Evolutionary conservation across 2,888 invertebrate species (phyloP).

Genomic region (Cryptocephalus moraei): DNA sequence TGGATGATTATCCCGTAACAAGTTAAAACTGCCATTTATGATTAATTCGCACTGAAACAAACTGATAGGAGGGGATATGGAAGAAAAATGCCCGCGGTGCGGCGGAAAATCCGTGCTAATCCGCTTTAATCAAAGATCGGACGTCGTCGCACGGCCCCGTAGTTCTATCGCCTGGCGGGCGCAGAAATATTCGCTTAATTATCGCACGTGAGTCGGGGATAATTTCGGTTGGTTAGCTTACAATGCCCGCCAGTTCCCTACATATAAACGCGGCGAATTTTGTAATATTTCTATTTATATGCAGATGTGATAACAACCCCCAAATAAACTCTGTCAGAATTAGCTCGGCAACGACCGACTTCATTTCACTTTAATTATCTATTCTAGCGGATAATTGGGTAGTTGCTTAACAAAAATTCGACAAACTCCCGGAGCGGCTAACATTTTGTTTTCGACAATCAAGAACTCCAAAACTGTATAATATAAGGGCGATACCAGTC

Average conservation of each 20-base stretch:
- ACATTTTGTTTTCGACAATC: background rate
- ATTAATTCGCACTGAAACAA: too few species aligned
- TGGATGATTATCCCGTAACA: too few species aligned
- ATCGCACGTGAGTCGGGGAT: conserved; percentile 6
- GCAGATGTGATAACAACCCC: conserved; percentile 24
- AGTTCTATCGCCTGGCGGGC: background rate
- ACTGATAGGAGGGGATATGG: too few species aligned
- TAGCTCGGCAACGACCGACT: conserved; percentile 17
- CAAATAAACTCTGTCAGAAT: conserved; percentile 19
- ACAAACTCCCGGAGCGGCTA: background rate
- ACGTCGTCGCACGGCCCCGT: too few species aligned
- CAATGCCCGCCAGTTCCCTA: conserved; percentile 4
- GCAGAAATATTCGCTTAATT: conserved; percentile 6
- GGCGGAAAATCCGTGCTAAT: too few species aligned
- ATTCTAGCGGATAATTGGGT: background rate
- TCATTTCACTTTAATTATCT: conserved; percentile 20
- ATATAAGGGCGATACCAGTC: too few species aligned
- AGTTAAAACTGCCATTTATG: too few species aligned
- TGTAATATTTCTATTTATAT: conserved; percentile 31
- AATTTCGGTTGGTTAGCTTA: conserved; percentile 5
- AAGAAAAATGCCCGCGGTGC: too few species aligned
- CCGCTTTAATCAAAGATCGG: too few species aligned
- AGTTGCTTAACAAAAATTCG: background rate
- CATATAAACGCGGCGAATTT: conserved; percentile 16
- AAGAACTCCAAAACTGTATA: too few species aligned